A percentile compares a stretch with the other conserved stretches of the same genome.
Evolutionary conservation across 2,113 vertebrate genomes (phyloP).

Genomic region (Tiliqua scincoides): DNA sequence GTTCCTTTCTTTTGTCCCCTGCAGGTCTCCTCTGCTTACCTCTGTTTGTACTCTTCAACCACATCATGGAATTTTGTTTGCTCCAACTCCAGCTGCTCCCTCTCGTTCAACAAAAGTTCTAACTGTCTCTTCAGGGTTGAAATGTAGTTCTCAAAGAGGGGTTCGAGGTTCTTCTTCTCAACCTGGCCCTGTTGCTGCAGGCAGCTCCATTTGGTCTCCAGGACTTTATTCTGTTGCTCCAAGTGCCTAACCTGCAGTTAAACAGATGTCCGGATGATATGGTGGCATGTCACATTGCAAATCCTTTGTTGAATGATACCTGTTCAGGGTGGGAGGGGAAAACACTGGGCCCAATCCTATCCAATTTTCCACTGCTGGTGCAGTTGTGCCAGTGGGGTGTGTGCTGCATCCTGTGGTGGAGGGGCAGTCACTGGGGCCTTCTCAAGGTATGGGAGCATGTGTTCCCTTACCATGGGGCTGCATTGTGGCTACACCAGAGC

Average conservation of each 20-base stretch:
- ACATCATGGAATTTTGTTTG: constrained; percentile 81
- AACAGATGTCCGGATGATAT: background rate
- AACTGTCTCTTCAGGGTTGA: constrained; percentile 81
- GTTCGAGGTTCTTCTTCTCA: constrained; percentile 70
- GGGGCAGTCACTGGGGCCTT: too few relatives aligned
- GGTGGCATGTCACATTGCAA: background rate
- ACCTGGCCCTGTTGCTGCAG: constrained; percentile 67
- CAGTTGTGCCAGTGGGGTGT: too few relatives aligned
- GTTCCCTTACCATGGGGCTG: too few relatives aligned
- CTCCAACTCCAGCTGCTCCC: constrained; percentile 79
- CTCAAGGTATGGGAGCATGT: too few relatives aligned
- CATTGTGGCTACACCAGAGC: too few relatives aligned
- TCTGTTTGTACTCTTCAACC: constrained; percentile 85
- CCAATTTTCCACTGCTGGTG: too few relatives aligned
- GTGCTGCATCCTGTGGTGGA: too few relatives aligned
- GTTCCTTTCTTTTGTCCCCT: background rate
- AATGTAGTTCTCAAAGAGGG: constrained; percentile 84
- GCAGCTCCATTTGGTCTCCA: constrained; percentile 80
- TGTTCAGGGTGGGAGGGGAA: background rate
- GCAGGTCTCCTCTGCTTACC: constrained; percentile 51
- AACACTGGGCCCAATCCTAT: too few relatives aligned
- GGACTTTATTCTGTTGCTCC: constrained; percentile 78
- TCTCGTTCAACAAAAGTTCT: constrained; percentile 78
- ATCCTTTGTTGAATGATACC: background rate
- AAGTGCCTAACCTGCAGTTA: constrained; percentile 68